Evolutionary conservation across 2,888 invertebrate genomes (phyloP), one percentile per base, ranked within the genome.

Genomic region (Dasypolia templi): DNA sequence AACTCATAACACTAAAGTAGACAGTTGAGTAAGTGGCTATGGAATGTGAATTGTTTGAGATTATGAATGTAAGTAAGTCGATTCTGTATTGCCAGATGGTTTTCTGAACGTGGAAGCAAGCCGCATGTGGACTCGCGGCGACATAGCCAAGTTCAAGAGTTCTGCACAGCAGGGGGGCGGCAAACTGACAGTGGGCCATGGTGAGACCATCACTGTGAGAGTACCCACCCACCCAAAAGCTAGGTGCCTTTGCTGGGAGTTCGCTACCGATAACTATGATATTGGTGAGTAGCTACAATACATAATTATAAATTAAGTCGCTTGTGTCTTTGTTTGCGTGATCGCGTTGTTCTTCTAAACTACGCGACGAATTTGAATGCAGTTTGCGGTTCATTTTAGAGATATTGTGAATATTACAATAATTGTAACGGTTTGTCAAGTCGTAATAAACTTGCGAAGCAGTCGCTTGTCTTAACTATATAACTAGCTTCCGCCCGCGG

Each of bases 241-340:
- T 0, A 97, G 98, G 3, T 98, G 98, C 89, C 96, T 99, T 55
- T 99, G 99, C 95, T 99, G 99, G 99, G 99, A 99, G 96, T 99
- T 99, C 93, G 99, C 99, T 22, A 99, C 99, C 0, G 99, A 99
- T 93, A 97, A 98, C 91, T 99, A 99, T 91, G 99, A 99, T 93
- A 98, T 99, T 89, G 99, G 98, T 93, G 89, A 76, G 69, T 74
- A n/a, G 53, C 26, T 53, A 56, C 56, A 9, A 29, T 17, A 29
- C 7, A 26, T 26, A 26, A 26, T 26, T 26, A 26, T 26, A 26
- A 1, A 26, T 26, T 26, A 26, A 26, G 26, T 55, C 19, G 46
- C 6, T 39, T 39, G 17, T 17, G 53, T 53, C n/a, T 12, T n/a
- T n/a, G n/a, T 51, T 14, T 26, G 53, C 17, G 6, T 55, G 7